phyloP scores from a whole-genome alignment of 2,113 vertebrate species.

The Artemisiospiza belli region DNA sequence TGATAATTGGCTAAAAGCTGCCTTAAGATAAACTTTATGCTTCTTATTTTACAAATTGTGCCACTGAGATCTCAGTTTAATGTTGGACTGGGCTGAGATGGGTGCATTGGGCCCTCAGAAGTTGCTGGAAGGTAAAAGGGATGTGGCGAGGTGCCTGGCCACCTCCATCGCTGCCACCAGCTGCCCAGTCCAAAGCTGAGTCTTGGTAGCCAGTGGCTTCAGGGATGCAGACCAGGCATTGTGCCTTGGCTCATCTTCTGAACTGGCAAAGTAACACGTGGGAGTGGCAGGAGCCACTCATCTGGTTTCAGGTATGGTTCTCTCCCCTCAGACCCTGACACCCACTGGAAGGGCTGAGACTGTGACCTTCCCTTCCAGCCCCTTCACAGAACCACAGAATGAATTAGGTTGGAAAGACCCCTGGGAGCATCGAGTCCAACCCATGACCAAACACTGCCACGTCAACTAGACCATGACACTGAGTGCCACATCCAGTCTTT shows the following conservation, averaged over 20 bases:
- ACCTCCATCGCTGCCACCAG: not conserved
- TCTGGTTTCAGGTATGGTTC: fast-evolving
- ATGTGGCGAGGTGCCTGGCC: fast-evolving
- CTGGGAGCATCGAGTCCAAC: not conserved
- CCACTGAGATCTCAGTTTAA: not conserved
- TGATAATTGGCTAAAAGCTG: not conserved
- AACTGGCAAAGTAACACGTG: fast-evolving
- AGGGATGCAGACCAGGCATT: not conserved
- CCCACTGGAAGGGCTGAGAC: not conserved
- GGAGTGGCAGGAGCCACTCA: fast-evolving
- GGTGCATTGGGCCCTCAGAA: fast-evolving
- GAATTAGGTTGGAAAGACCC: not conserved
- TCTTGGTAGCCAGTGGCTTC: not conserved
- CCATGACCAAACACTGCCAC: not conserved
- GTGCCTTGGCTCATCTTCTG: not conserved
- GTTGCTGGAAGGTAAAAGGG: not conserved
- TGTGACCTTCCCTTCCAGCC: not conserved
- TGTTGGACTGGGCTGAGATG: fast-evolving
- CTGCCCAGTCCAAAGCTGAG: not conserved
- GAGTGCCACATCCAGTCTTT: not conserved
- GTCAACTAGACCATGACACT: not conserved
- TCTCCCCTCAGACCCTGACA: not conserved
- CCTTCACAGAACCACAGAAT: not conserved
- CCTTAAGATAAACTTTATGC: not conserved
- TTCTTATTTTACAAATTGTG: not conserved